Conservation (phyloP, 2,888 invertebrate genomes). For the Drosophila meridiana region DNA sequence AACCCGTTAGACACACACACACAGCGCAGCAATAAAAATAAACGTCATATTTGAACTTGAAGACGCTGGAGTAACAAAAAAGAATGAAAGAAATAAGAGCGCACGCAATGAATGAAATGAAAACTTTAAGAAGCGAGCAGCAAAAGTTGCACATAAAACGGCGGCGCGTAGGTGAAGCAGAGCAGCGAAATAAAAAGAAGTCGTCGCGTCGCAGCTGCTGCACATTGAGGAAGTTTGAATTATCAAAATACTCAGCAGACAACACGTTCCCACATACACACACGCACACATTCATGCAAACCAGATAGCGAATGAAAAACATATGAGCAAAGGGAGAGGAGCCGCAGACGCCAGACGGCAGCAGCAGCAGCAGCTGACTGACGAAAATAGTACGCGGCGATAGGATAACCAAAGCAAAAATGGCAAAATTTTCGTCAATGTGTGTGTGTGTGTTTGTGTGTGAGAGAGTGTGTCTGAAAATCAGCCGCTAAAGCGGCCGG, state of each 20-base stretch:
- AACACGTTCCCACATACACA: slow-evolving; percentile 21
- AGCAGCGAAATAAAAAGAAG: slow-evolving; percentile 45
- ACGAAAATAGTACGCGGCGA: slow-evolving; percentile 71
- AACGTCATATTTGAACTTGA: slow-evolving; percentile 58
- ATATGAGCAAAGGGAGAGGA: slow-evolving; percentile 35
- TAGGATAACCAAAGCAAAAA: slow-evolving; percentile 67
- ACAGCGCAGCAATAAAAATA: slow-evolving; percentile 24
- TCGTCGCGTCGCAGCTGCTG: slow-evolving; percentile 40
- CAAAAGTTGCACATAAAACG: slow-evolving; percentile 40
- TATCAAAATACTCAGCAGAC: slow-evolving; percentile 57
- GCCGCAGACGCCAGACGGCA: slow-evolving; percentile 17
- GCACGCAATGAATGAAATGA: slow-evolving; percentile 52
- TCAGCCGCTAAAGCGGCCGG: slow-evolving; percentile 77
- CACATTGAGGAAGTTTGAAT: slow-evolving; percentile 64
- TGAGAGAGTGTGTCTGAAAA: slow-evolving; percentile 51
- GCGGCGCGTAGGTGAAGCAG: slow-evolving; percentile 55
- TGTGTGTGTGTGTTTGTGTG: slow-evolving; percentile 23
- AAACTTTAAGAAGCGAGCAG: slow-evolving; percentile 53
- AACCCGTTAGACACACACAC: slow-evolving; percentile 10
- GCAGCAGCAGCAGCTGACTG: slow-evolving; percentile 70
- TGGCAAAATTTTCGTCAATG: slow-evolving; percentile 50
- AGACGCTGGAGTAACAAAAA: slow-evolving; percentile 32
- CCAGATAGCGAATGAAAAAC: slow-evolving; percentile 40
- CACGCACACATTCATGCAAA: slow-evolving; percentile 17
- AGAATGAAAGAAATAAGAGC: slow-evolving; percentile 15